These are phyloP conservation scores for Lipophrys pholis DNA, from an alignment of 2,113 vertebrate species.

Conservation along the genomic window DNA sequence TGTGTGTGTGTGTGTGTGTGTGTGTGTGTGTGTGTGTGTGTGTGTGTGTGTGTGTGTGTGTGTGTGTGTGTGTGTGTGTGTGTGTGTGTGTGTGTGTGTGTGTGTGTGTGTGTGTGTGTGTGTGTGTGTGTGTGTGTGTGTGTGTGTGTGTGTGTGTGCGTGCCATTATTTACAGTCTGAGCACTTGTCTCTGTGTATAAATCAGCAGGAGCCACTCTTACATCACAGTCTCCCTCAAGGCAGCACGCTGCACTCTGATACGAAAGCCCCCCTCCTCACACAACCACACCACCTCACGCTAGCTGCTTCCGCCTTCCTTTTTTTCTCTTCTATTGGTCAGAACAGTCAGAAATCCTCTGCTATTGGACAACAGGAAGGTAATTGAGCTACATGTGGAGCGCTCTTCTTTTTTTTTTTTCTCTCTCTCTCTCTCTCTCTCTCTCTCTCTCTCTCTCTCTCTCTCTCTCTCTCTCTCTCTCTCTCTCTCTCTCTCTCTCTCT, in stretches of 20 bases:
- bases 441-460: no score
- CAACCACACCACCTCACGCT: conserved; percentile 22
- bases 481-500: no score
- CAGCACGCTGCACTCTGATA: conserved; percentile 20
- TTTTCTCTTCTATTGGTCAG: conserved; percentile 18
- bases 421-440: no score
- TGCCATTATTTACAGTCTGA: conserved; percentile 61
- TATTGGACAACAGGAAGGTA: conserved; percentile 14
- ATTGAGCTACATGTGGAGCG: neutral
- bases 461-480: no score
- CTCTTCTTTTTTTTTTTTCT: neutral
- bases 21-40: conserved; percentile 10
- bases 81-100: conserved; percentile 10
- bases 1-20: conserved; percentile 10
- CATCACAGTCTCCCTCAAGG: conserved; percentile 55
- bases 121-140: conserved; percentile 10
- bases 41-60: conserved; percentile 10
- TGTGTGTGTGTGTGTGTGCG: conserved; percentile 8
- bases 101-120: conserved; percentile 10
- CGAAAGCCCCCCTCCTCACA: neutral
- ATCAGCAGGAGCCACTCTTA: conserved; percentile 61
- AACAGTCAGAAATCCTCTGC: neutral
- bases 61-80: conserved; percentile 10
- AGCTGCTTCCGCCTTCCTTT: conserved; percentile 24
- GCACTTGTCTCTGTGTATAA: conserved; percentile 71